Conservation (phyloP, 1,140 invertebrate species). For the Homarus americanus region DNA sequence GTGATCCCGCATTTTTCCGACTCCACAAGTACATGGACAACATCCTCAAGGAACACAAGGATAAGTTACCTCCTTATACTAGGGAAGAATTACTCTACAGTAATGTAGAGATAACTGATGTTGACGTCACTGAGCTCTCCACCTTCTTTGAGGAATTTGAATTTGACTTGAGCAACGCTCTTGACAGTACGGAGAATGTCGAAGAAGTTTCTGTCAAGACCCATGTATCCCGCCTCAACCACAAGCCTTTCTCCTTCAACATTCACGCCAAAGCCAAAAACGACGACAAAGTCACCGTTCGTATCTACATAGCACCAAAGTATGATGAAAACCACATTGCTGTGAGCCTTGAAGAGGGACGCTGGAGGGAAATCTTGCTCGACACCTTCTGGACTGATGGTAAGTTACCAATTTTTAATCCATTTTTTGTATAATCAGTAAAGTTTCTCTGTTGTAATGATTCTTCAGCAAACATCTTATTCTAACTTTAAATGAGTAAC, state of each 20-base stretch:
- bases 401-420: constrained; percentile 61
- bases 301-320: constrained; percentile 82
- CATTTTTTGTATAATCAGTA: no score
- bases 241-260: constrained; percentile 83
- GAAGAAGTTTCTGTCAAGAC: constrained; percentile 77
- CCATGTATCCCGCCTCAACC: constrained; percentile 82
- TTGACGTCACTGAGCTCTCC: constrained; percentile 77
- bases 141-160: constrained; percentile 82
- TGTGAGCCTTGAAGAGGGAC: constrained; percentile 80
- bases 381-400: constrained; percentile 79
- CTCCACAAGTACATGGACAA: constrained; percentile 76
- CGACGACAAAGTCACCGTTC: constrained; percentile 79
- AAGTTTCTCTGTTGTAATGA: no score
- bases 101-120: constrained; percentile 47
- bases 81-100: constrained; percentile 77
- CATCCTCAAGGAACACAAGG: constrained; percentile 79
- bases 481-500: background rate
- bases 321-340: constrained; percentile 79
- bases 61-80: constrained; percentile 82
- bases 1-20: constrained; percentile 76
- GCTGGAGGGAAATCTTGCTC: constrained; percentile 84
- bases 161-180: constrained; percentile 79
- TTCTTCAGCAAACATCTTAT: no score
- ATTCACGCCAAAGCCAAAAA: constrained; percentile 80
- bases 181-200: constrained; percentile 77